Evolutionary conservation across 2,888 invertebrate genomes (phyloP), one percentile per base, ranked within the genome.

Genomic region (Busseola fusca): DNA sequence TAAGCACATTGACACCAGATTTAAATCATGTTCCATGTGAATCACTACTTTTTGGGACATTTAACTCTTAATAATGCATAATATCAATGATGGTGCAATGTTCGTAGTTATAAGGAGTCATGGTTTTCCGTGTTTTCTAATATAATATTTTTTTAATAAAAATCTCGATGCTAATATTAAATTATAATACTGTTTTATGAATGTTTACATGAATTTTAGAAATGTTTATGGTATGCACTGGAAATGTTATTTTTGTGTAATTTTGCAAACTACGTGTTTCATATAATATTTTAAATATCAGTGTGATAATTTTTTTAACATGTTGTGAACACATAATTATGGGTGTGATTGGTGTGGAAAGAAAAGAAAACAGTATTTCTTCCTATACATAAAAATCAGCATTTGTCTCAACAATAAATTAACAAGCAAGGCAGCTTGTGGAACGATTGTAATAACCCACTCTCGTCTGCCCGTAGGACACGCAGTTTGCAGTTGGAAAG

Each of bases 131-230:
- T 71, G 66, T 72, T 74, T 63, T 54, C 40, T 68, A 40, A 70
- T 58, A 70, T 63, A 18, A 71, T 69, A 68, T 67, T 81, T 86
- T 79, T 83, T n/a, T 69, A 69, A 54, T 27, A 65, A 65, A 64
- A 70, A 71, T 79, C 58, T 78, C 62, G 42, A 78, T 59, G 52
- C 60, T 78, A 48, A 12, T 69, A 66, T 45, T 57, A 56, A 54
- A 69, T 52, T 45, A 62, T n/a, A 52, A 65, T 64, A 64, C 7
- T 60, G 73, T 83, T 76, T 76, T 81, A 69, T 76, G 69, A 71
- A 75, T 64, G 58, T 84, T 80, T 84, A 87, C 86, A 88, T 82
- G 69, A 77, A 81, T 87, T 88, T 88, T 84, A 80, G 74, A 85
- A 84, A 84, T 78, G 70, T 86, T 86, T 82, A 76, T 78, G 40